These are phyloP conservation scores for Eira barbara DNA, from an alignment of 2,113 vertebrate species.

Conservation along the genomic window DNA sequence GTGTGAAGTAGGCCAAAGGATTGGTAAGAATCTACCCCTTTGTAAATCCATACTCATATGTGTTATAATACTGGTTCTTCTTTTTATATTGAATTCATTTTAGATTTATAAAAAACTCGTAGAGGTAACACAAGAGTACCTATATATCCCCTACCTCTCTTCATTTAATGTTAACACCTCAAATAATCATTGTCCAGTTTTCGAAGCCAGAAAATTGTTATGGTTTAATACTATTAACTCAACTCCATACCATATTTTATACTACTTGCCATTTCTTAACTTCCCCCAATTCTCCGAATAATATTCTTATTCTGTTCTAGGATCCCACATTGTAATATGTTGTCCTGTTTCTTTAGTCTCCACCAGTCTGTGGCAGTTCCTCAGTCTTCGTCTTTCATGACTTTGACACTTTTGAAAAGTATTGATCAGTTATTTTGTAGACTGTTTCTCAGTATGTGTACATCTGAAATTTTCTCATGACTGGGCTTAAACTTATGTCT, in stretches of 20 bases:
- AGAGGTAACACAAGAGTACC: background rate
- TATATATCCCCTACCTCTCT: background rate
- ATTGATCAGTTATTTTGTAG: background rate
- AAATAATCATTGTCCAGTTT: background rate
- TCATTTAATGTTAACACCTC: background rate
- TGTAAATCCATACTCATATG: background rate
- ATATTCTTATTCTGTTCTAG: background rate
- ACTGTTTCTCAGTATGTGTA: background rate
- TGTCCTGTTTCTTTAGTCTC: background rate
- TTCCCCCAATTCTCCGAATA: background rate
- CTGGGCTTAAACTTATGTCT: background rate
- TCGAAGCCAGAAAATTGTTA: background rate
- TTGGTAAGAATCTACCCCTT: background rate
- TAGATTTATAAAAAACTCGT: background rate
- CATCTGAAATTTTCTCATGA: background rate
- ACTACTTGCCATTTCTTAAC: background rate
- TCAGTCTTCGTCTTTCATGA: background rate
- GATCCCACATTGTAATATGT: background rate
- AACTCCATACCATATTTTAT: background rate
- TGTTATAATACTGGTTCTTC: background rate
- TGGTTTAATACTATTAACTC: background rate
- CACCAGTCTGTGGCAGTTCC: background rate
- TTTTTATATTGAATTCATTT: background rate
- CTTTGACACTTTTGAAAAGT: background rate
- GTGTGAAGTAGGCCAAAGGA: background rate